Base-by-base conservation (phyloP, 1,140 invertebrate genomes). In the Zaprionus ghesquierei region DNA sequence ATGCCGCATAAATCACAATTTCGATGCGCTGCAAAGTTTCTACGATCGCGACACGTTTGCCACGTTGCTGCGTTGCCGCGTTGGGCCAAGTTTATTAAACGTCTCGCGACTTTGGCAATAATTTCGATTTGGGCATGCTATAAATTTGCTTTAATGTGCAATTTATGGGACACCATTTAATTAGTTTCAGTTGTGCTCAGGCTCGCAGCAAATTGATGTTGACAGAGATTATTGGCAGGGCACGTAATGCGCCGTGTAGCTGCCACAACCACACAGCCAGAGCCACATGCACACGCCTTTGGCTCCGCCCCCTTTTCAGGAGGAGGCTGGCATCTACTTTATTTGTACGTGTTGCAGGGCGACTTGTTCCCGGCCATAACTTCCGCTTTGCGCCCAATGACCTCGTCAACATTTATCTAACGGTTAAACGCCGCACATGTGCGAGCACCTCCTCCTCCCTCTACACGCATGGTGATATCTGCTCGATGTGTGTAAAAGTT, bases 91-190 rank as follows among this genome's bases (percentile, higher is more conserved):
- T 89, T 89, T 89, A 89, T 89, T 89, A 89, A 89, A 89, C 84
- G 82, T 87, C 76, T 82, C 82, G 76, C 84, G 79, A 89, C 84
- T 89, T 89, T 85, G 70, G 77, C 85, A 85, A 89, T 89, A 89
- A 89, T 82, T 89, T 89, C 85, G 80, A 89, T 85, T 89, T 69
- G 69, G 79, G 80, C 81, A 77, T 87, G 85, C 81, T 81, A 91
- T 91, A 91, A 91, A 91, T 91, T 91, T 85, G 75, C 68, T 91
- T 90, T 91, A 91, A 91, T 91, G 85, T 87, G 85, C 81, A 89
- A 91, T 91, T 91, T 91, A 91, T 91, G 77, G 89, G 86, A 91
- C 89, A 91, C 89, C 89, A 91, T 91, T 91, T 91, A 91, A 91
- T 91, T 91, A 91, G 89, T 91, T 91, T 87, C 76, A 73, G 72